phyloP scores from a whole-genome alignment of 2,888 invertebrate genomes.

The Cheilosia impressa region DNA sequence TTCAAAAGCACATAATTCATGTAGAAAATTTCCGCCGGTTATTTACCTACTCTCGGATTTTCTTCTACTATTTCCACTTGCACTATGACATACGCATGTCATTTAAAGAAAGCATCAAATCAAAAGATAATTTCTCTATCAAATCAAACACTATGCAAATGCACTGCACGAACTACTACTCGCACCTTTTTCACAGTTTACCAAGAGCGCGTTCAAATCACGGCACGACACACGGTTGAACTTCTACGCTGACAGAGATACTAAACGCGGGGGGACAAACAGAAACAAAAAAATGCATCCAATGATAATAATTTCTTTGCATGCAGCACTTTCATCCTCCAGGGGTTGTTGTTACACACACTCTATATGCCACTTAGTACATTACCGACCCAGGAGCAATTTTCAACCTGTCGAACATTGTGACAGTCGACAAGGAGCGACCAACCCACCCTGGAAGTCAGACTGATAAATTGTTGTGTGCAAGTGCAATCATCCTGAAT shows the following conservation, averaged over 20 bases:
- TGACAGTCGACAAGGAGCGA: slow-evolving; percentile 35
- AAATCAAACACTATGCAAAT: slow-evolving; percentile 7
- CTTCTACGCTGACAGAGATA: neutral
- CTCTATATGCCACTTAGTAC: neutral
- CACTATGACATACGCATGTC: slow-evolving; percentile 68
- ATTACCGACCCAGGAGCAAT: slow-evolving; percentile 26
- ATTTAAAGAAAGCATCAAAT: slow-evolving; percentile 26
- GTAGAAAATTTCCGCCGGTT: slow-evolving; percentile 1
- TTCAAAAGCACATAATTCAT: slow-evolving; percentile 42
- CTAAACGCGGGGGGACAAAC: neutral
- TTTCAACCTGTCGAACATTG: slow-evolving; percentile 47
- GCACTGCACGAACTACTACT: neutral
- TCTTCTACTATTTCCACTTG: slow-evolving; percentile 29
- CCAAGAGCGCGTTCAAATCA: neutral
- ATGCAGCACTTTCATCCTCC: slow-evolving; percentile 42
- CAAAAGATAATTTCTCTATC: slow-evolving; percentile 15
- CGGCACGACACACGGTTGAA: neutral
- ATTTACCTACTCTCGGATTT: slow-evolving; percentile 24
- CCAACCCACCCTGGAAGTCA: slow-evolving; percentile 41
- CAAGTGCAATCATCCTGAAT: slow-evolving; percentile 46
- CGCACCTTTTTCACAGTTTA: neutral
- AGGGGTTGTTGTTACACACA: slow-evolving; percentile 13
- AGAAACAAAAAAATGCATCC: slow-evolving; percentile 12
- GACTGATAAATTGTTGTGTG: slow-evolving; percentile 9
- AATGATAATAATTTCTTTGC: slow-evolving; percentile 9